These are phyloP conservation scores for Sciurus vulgaris DNA, from an alignment of 2,797 vertebrate genomes.

Conservation along the genomic window DNA sequence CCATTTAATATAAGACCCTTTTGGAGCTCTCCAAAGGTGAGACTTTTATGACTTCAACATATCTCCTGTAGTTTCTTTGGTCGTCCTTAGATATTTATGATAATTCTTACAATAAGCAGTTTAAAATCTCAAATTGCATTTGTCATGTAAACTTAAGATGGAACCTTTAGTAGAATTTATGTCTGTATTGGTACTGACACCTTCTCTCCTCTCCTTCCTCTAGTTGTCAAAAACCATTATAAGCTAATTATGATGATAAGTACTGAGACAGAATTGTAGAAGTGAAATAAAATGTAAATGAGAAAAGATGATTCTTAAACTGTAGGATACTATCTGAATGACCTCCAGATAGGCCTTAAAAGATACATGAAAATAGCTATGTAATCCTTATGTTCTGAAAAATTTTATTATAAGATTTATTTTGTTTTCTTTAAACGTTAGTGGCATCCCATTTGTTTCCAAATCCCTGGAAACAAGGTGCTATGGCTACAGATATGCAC, in stretches of 20 bases:
- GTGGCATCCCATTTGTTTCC: neutral
- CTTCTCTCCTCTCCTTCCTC: neutral
- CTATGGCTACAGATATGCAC: neutral
- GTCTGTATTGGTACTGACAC: neutral
- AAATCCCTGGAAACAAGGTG: neutral
- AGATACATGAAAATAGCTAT: conserved; percentile 7
- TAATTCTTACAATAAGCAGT: neutral
- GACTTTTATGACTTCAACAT: neutral
- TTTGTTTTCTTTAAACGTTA: conserved; percentile 57
- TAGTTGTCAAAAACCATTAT: conserved; percentile 74
- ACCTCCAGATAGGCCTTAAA: conserved; percentile 51
- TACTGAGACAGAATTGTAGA: conserved; percentile 43
- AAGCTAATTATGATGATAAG: conserved; percentile 72
- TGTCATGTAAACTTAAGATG: neutral
- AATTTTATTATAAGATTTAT: conserved; percentile 14
- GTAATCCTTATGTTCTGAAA: neutral
- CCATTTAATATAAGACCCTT: neutral
- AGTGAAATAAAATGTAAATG: conserved; percentile 78
- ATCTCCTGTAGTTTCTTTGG: neutral
- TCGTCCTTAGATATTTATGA: neutral
- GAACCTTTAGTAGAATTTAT: conserved; percentile 31
- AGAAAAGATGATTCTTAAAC: conserved; percentile 66
- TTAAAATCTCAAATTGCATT: neutral
- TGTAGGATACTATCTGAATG: conserved; percentile 51
- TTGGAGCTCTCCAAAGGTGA: neutral